Percentiles rank a stretch among this genome's conserved stretches.
Conservation (phyloP, 2,888 invertebrate genomes). For the Hermodice carunculata region DNA sequence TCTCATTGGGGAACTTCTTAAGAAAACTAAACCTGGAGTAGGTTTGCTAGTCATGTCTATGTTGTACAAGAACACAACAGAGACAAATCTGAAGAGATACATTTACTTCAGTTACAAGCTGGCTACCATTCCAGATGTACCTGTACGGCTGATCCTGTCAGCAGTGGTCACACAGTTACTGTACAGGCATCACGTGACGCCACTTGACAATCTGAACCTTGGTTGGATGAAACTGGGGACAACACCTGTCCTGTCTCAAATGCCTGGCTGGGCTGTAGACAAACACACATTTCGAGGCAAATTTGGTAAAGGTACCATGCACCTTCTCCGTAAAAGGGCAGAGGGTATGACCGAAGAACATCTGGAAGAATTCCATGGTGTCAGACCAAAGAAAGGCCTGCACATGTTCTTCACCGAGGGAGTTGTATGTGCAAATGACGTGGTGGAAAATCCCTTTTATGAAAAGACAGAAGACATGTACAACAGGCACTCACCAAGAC, state of each 20-base stretch:
- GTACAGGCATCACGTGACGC: background rate
- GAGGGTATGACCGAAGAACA: constrained; percentile 5
- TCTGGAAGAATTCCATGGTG: constrained; percentile 24
- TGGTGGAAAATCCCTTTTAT: constrained; percentile 26
- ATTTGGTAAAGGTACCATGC: constrained; percentile 12
- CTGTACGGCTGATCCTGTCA: constrained; percentile 21
- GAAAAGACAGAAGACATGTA: constrained; percentile 19
- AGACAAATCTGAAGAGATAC: constrained; percentile 7
- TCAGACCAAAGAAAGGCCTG: constrained; percentile 11
- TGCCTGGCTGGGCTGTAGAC: constrained; percentile 32
- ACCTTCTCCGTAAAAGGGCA: constrained; percentile 14
- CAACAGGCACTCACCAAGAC: constrained; percentile 2
- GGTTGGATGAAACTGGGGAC: constrained; percentile 10
- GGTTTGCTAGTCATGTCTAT: constrained; percentile 15
- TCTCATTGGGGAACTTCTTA: background rate
- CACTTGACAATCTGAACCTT: background rate
- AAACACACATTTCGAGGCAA: constrained; percentile 32
- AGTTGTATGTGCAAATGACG: constrained; percentile 1
- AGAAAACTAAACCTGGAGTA: constrained; percentile 6
- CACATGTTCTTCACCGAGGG: constrained; percentile 24
- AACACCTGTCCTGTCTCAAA: background rate
- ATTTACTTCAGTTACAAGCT: constrained; percentile 1
- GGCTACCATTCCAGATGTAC: constrained; percentile 14
- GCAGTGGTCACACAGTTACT: constrained; percentile 7
- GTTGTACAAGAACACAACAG: constrained; percentile 11